A percentile compares a stretch with the other conserved stretches of the same genome.
These are phyloP conservation scores for Aleadryas rufinucha DNA, from an alignment of 2,113 vertebrate species.

Conservation along the genomic window DNA sequence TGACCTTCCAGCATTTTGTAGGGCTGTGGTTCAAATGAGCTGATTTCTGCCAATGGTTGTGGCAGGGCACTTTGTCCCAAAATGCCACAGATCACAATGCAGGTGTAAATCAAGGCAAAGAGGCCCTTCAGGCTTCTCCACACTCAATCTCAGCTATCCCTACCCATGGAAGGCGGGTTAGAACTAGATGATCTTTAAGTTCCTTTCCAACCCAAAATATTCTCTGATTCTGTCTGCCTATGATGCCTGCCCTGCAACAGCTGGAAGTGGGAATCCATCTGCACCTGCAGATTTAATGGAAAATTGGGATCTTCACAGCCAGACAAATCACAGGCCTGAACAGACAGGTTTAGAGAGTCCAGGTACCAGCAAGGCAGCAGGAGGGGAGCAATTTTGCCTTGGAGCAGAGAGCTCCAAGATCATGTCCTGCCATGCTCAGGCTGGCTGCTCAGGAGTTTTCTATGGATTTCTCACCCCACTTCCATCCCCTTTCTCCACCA, in stretches of 20 bases:
- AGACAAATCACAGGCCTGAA: not conserved
- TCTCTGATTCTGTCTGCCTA: not conserved
- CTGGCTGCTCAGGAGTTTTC: not conserved
- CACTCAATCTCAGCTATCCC: not conserved
- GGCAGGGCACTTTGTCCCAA: not conserved
- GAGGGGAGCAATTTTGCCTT: not conserved
- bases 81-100: not conserved
- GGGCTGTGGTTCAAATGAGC: not conserved
- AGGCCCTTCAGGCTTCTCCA: not conserved
- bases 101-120: not conserved
- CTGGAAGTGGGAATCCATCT: not conserved
- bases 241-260: not conserved
- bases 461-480: not conserved
- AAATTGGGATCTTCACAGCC: not conserved
- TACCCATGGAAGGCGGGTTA: not conserved
- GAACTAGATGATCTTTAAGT: not conserved
- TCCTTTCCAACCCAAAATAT: not conserved
- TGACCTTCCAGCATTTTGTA: not conserved
- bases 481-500: not conserved
- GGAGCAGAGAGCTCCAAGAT: not conserved
- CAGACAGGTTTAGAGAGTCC: not conserved
- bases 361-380: not conserved
- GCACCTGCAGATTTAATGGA: not conserved
- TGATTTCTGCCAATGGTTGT: accelerated
- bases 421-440: not conserved